Percentiles rank a stretch among this genome's conserved stretches.
Evolutionary conservation across 2,888 invertebrate genomes (phyloP).

Genomic region (Gerris lacustris): DNA sequence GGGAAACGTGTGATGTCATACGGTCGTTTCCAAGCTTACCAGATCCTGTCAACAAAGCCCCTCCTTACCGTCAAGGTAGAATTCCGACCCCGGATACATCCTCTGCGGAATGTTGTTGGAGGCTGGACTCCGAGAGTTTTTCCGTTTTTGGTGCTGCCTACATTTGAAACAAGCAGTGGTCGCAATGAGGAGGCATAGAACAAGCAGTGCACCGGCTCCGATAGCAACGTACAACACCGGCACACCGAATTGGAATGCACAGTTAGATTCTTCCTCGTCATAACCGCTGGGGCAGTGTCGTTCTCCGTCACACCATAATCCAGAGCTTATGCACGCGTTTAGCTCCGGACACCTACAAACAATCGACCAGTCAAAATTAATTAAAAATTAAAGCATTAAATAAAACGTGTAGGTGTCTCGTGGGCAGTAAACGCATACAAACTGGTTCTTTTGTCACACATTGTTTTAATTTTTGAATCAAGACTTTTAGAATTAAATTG

Average conservation of each 20-base stretch:
- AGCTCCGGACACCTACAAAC: slow-evolving; percentile 59
- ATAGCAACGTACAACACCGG: slow-evolving; percentile 54
- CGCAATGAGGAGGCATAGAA: slow-evolving; percentile 47
- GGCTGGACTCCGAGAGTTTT: slow-evolving; percentile 38
- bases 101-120: slow-evolving; percentile 44
- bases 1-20: slow-evolving; percentile 30
- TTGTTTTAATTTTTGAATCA: too few relatives aligned
- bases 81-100: slow-evolving; percentile 25
- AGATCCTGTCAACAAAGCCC: slow-evolving; percentile 56
- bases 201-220: slow-evolving; percentile 49
- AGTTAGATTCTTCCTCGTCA: slow-evolving; percentile 66
- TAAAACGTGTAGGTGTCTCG: too few relatives aligned
- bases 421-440: too few relatives aligned
- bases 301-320: slow-evolving; percentile 68
- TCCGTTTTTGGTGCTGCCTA: slow-evolving; percentile 41
- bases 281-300: slow-evolving; percentile 68
- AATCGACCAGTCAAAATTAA: not conserved
- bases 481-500: too few relatives aligned
- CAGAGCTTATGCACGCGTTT: slow-evolving; percentile 64
- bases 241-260: slow-evolving; percentile 54
- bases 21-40: slow-evolving; percentile 39
- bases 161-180: slow-evolving; percentile 44
- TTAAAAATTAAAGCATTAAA: too few relatives aligned
- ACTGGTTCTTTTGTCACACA: too few relatives aligned
- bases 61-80: slow-evolving; percentile 50